A percentile compares a stretch with the other conserved stretches of the same genome.
Conservation (phyloP, 1,140 invertebrate genomes). For the Onthophagus taurus region DNA sequence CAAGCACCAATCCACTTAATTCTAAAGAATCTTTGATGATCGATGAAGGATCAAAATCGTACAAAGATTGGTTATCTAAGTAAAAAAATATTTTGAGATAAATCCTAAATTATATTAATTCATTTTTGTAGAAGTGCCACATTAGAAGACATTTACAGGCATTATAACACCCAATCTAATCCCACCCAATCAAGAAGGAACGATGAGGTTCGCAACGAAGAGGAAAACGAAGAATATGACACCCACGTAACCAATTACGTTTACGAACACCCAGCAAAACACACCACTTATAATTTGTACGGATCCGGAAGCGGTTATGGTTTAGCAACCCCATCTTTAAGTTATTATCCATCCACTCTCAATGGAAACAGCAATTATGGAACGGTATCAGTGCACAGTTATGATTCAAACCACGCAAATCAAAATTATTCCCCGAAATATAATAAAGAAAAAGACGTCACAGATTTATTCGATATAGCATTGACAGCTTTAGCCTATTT, state of each 20-base stretch:
- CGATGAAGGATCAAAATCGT: constrained; percentile 55
- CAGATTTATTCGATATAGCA: constrained; percentile 66
- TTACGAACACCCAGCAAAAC: constrained; percentile 9
- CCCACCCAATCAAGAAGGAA: no score
- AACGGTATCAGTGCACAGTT: no score
- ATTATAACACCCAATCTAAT: constrained; percentile 34
- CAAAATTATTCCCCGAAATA: constrained; percentile 25
- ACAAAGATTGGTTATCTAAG: constrained; percentile 60
- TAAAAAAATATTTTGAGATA: no score
- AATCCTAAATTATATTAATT: constrained; percentile 8
- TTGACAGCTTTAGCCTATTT: constrained; percentile 66
- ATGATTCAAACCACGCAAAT: background rate
- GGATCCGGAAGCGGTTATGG: constrained; percentile 2
- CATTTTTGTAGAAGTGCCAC: constrained; percentile 43
- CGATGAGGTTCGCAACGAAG: constrained; percentile 31
- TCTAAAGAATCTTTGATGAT: constrained; percentile 44
- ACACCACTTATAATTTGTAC: constrained; percentile 10
- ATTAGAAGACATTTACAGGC: constrained; percentile 50
- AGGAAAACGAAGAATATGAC: constrained; percentile 38
- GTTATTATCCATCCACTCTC: no score
- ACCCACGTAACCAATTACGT: constrained; percentile 41
- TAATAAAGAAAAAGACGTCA: constrained; percentile 50
- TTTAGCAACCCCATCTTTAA: background rate
- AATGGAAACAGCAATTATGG: no score
- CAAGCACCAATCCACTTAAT: constrained; percentile 19